Evolutionary conservation across 2,797 vertebrate genomes (phyloP).

Genomic region (Hoplostethus mediterraneus): DNA sequence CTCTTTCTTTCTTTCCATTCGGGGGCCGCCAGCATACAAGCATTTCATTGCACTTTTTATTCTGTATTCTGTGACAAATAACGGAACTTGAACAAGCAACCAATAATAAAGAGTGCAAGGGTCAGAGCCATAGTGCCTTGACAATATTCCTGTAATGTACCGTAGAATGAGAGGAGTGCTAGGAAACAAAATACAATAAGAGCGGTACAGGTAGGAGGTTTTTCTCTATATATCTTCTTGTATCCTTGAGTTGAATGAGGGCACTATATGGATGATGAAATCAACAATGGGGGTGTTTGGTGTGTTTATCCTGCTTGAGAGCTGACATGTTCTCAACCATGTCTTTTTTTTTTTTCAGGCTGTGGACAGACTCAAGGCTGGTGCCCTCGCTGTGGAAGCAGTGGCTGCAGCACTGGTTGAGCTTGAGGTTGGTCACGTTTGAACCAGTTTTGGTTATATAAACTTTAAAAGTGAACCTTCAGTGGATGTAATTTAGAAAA

Average conservation of each 20-base stretch:
- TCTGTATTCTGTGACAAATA: too few species aligned
- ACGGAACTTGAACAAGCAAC: too few species aligned
- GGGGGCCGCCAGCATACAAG: too few species aligned
- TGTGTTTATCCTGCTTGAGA: constrained; percentile 1
- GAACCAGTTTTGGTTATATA: constrained; percentile 19
- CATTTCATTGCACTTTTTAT: too few species aligned
- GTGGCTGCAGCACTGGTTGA: constrained; percentile 97
- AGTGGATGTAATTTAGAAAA: not conserved
- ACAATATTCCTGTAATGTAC: too few species aligned
- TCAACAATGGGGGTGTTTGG: not conserved
- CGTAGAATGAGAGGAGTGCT: too few species aligned
- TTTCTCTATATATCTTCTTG: not conserved
- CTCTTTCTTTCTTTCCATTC: too few species aligned
- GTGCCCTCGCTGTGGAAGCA: constrained; percentile 94
- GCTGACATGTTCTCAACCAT: not conserved
- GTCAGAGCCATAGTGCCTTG: too few species aligned
- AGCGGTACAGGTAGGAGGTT: not conserved
- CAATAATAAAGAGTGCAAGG: too few species aligned
- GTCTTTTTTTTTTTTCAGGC: constrained; percentile 84
- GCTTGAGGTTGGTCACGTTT: constrained; percentile 88
- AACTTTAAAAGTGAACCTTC: not conserved
- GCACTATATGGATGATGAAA: not conserved
- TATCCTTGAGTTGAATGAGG: not conserved
- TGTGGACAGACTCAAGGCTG: constrained; percentile 95
- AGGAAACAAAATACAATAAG: not conserved